Evolutionary conservation across 2,113 vertebrate species (phyloP), one percentile per base, ranked within the genome.

Genomic region (Ceyx cyanopectus): DNA sequence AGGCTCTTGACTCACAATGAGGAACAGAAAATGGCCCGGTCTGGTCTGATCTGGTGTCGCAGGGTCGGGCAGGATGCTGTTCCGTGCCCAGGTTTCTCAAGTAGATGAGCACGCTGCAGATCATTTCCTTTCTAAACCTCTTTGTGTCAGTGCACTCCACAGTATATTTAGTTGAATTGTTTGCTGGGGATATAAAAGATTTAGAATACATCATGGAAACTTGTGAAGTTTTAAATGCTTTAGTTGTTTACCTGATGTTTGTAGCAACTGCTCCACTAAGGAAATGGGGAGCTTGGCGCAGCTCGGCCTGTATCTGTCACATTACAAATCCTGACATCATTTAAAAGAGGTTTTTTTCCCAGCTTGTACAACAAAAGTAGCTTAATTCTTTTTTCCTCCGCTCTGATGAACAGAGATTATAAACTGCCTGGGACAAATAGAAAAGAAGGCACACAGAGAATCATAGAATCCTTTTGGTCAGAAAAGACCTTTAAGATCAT

Each of bases 181-280:
- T 81, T 85, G 86, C 84, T 96, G 56, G 56, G 78, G 89, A 34
- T 70, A 20, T 48, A 66, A 51, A 85, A 65, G 41, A 45, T 85
- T 69, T 26, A 75, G 67, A 43, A 46, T 51, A 37, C 50, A 7
- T 76, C 27, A 89, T 69, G 81, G 74, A 30, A 87, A 73, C 58
- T 58, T 30, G 34, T 30, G 17, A 30, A 56, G 54, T 30, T 56
- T 19, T 20, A 80, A 24, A 50, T 10, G 37, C 63, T 85, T 76
- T 54, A 20, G 75, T 89, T 13, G 0, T 62, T 65, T 69, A 54
- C 70, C 75, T 85, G 67, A 4, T 91, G 75, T 83, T 92, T 77
- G 60, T 66, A 73, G 84, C 72, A 41, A 40, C 83, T 32, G 1
- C 40, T 61, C 13, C 50, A 20, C 53, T 56, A 23, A 76, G 76